Base-by-base conservation (phyloP, 2,797 vertebrate genomes). In the Thunnus albacares region DNA sequence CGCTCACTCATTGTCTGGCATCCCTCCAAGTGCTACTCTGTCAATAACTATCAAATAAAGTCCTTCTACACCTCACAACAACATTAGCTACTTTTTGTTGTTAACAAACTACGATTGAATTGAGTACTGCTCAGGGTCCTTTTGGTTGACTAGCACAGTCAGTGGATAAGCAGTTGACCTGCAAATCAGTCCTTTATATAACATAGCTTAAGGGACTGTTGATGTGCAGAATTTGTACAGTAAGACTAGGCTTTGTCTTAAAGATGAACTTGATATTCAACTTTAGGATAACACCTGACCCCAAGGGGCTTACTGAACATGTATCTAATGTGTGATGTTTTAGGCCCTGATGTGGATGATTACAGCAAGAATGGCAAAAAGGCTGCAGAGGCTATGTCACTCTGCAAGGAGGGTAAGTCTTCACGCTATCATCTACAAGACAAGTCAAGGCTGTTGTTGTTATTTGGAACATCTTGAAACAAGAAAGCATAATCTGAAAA, bases 401-500 rank as follows among this genome's bases (percentile, higher is more conserved):
- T 98, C 86, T 96, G 97, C 86, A 98, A 97, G 86, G 98, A 98
- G 93, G 98, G 97, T 98, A 94, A 89, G 96, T 87, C 12, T 84
- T 11, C 4, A 55, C 15, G 2, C 3, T 12, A 1, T 30, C 33
- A 35, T 22, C 8, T 43, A 20, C 5, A 47, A 51, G 8, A 33
- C 5, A 1, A 30, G 30, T 64, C 3, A 33, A 15, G 11, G 7
- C 3, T 41, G 17, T 33, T 41, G 17, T 33, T 41, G 18, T 57
- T 70, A 5, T 55, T 30, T 71, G 6, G 22, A 17, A 56, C 33
- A 14, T 65, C 6, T 57, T 4, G 63, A 51, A 62, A 47, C 35
- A 17, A 15, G 12, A 41, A 55, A 20, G 14, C 28, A 28, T 24
- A 5, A 20, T 35, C 22, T 45, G 2, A 26, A 59, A 4, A 28